Base-by-base conservation (phyloP, 2,797 vertebrate genomes). In the Trematomus bernacchii region DNA sequence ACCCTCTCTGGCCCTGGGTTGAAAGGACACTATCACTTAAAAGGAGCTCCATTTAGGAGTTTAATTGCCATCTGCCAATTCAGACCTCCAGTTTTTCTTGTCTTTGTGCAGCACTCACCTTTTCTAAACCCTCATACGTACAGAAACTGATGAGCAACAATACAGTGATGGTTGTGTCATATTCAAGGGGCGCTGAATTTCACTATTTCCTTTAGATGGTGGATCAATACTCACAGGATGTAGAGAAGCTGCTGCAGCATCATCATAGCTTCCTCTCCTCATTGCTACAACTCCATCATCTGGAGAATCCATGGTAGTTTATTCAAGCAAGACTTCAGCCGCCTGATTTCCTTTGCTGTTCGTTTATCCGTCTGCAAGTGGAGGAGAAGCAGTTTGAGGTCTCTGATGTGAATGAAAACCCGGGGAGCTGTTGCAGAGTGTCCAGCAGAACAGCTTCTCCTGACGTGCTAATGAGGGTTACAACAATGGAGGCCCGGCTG, bases 221-320 rank as follows among this genome's bases (percentile, higher is more conserved):
- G 0, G 62, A 21, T 64, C 47, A 37, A 43, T 85, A 96, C 96
- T 96, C 77, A 96, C 95, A 12, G 85, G 90, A 65, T 78, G 89
- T 30, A 92, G 88, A 33, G 92, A 85, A 27, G 76, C 67, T 1
- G 76, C 67, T 1, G 83, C 79, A n/a, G 89, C 77, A 1, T 92
- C 93, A 30, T 95, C 93, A 42, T 91, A 93, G 87, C 95, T 94
- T 87, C 94, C 92, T 79, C 94, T 92, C 58, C 93, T 92, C 87
- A 89, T 88, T 2, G 73, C 83, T 66, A 73, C 65, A 1, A 30
- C 10, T 37, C 78, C 77, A 33, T 46, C 54, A 63, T 37, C 58
- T 33, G 55, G 50, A 58, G 63, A 0, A 13, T 92, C 89, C 92
- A 92, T 93, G 62, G 21, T 50, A 23, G 21, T 18, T 62, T 77